These are phyloP conservation scores for Lithobius niger DNA, from an alignment of 1,140 invertebrate genomes.

Conservation along the genomic window DNA sequence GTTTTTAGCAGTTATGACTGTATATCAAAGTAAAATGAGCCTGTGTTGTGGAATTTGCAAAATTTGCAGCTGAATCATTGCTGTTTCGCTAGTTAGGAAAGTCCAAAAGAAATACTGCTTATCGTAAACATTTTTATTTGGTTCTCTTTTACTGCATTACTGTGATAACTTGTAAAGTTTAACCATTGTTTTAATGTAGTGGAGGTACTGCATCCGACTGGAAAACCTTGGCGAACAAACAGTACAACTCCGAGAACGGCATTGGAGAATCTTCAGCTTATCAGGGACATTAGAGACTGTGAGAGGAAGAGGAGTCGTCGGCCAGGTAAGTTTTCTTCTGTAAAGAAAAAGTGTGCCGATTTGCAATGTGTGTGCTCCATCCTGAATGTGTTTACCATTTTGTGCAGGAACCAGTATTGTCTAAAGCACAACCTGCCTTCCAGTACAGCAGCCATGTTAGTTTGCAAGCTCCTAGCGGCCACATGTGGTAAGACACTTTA, in stretches of 20 bases:
- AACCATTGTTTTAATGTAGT: slow-evolving; percentile 53
- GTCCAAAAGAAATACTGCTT: no score
- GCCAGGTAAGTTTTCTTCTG: slow-evolving; percentile 51
- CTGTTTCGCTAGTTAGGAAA: no score
- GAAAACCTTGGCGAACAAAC: slow-evolving; percentile 82
- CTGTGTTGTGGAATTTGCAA: no score
- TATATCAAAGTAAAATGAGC: no score
- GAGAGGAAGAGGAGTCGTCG: slow-evolving; percentile 81
- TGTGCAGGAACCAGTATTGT: slow-evolving; percentile 82
- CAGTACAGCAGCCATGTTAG: slow-evolving; percentile 96
- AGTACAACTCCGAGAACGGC: slow-evolving; percentile 82
- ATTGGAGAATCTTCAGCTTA: slow-evolving; percentile 92
- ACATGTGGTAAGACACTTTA: slow-evolving; percentile 98
- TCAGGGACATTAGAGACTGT: slow-evolving; percentile 91
- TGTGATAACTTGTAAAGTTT: no score
- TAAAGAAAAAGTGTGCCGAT: no score
- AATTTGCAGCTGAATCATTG: no score
- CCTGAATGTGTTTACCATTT: no score
- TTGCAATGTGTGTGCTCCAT: no score
- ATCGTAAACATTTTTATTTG: no score
- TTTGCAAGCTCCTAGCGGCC: slow-evolving; percentile 90
- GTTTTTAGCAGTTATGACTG: no score
- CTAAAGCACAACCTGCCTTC: slow-evolving; percentile 75
- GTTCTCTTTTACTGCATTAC: no score
- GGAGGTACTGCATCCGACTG: slow-evolving; percentile 88